Evolutionary conservation across 2,113 vertebrate species (phyloP), one percentile per base, ranked within the genome.

Genomic region (Noturus placidus): DNA sequence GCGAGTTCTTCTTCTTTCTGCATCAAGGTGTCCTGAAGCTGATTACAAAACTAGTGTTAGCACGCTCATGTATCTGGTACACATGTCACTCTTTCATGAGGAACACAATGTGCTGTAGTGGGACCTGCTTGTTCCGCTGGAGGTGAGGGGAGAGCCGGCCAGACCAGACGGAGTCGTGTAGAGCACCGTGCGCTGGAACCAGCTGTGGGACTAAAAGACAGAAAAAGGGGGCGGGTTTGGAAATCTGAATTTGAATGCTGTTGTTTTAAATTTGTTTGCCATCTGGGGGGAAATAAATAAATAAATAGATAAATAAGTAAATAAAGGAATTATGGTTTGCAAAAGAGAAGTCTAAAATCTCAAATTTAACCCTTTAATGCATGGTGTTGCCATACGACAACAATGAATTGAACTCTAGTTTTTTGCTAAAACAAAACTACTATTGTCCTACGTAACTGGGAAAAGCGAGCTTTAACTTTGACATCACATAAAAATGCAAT

Each of bases 1-100:
- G 95, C 95, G 87, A 99, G 95, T 93, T 99, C 96, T 92, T 98
- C 97, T 91, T 99, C 98, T 90, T 97, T 97, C 94, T 99, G 98
- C 84, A 97, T 92, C 89, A 99, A 92, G 17, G 96, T 96, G 89
- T 99, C 97, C 93, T 98, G 97, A 20, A 99, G 97, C 98, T 99
- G 93, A 42, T 90, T 20, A 82, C 0, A 65, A 27, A 69, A 1
- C 57, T 25, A 65, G 15, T 11, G 27, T 50, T 19, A 46, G 82
- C 22, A 61, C 67, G 84, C 33, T n/a, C 33, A 72, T 4, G 19
- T 30, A 10, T 50, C 67, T 33, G 33, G 6, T 25, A 35, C 0
- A 3, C 65, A 1, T 77, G 30, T 35, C 33, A 54, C n/a, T 25
- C 1, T 61, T 30, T 54, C 11, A 9, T 33, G 54, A 59, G 78